A percentile compares a stretch with the other conserved stretches of the same genome.
These are phyloP conservation scores for Sceloporus tristichus DNA, from an alignment of 2,113 vertebrate species.

Conservation along the genomic window DNA sequence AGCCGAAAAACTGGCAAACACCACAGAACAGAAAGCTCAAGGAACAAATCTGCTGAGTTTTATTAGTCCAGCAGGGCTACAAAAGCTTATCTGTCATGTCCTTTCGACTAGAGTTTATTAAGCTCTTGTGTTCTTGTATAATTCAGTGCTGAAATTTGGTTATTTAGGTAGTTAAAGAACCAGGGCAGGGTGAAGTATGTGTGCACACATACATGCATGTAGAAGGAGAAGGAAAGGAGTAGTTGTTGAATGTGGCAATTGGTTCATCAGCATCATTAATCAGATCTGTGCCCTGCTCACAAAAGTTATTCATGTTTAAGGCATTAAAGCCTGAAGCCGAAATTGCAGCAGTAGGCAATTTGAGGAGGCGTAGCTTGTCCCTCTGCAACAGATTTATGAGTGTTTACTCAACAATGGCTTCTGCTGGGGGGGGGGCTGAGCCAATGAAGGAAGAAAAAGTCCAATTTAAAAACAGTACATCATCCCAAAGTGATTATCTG, in stretches of 20 bases:
- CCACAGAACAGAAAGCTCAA: background rate
- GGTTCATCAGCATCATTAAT: constrained; percentile 52
- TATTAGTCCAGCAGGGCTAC: background rate
- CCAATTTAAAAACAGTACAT: constrained; percentile 44
- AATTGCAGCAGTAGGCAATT: constrained; percentile 58
- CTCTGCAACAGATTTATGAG: constrained; percentile 59
- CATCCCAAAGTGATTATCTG: constrained; percentile 45
- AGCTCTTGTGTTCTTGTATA: constrained; percentile 50
- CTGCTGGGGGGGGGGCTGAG: constrained; percentile 25
- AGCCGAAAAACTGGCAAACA: background rate
- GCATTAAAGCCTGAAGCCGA: constrained; percentile 55
- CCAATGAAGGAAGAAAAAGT: constrained; percentile 26
- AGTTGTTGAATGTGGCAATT: constrained; percentile 28
- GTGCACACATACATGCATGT: background rate
- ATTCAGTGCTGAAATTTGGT: constrained; percentile 61
- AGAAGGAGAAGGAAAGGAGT: background rate
- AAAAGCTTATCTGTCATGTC: constrained; percentile 47
- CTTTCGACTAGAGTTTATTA: constrained; percentile 50
- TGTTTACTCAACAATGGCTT: constrained; percentile 64
- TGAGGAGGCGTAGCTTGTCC: constrained; percentile 52
- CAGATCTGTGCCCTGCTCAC: constrained; percentile 47
- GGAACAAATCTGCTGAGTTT: background rate
- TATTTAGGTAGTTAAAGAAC: constrained; percentile 58
- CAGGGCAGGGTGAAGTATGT: background rate
- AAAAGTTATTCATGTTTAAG: constrained; percentile 41